A percentile compares a stretch with the other conserved stretches of the same genome.
phyloP scores from a whole-genome alignment of 1,140 invertebrate genomes.

The Eurytemora carolleeae region DNA sequence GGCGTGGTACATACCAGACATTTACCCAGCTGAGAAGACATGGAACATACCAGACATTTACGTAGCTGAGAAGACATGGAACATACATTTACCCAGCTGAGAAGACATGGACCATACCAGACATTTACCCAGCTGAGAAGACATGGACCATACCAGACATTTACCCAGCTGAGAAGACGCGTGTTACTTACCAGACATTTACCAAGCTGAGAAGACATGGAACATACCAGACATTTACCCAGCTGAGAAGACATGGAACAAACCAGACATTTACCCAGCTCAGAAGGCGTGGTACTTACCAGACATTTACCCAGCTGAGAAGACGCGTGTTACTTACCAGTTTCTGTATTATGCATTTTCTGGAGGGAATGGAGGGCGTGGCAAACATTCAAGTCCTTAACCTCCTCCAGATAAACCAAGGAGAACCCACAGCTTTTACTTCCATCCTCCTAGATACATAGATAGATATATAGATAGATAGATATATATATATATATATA shows the following conservation, averaged over 20 bases:
- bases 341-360: slow-evolving; percentile 21
- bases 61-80: too few species aligned
- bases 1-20: too few species aligned
- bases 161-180: not conserved
- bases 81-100: too few species aligned
- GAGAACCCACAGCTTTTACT: slow-evolving; percentile 78
- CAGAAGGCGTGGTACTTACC: not conserved
- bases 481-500: too few species aligned
- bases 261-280: not conserved
- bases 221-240: not conserved
- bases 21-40: too few species aligned
- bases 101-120: too few species aligned
- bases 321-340: not conserved
- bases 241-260: too few species aligned
- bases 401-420: slow-evolving; percentile 85
- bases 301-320: not conserved
- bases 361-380: slow-evolving; percentile 83
- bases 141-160: too few species aligned
- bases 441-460: slow-evolving; percentile 90
- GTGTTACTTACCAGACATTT: not conserved
- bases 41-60: too few species aligned
- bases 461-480: too few species aligned
- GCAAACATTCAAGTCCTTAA: slow-evolving; percentile 70
- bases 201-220: not conserved
- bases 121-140: too few species aligned